These are phyloP conservation scores for Drosophila barbarae DNA, from an alignment of 2,888 invertebrate genomes.

Conservation along the genomic window DNA sequence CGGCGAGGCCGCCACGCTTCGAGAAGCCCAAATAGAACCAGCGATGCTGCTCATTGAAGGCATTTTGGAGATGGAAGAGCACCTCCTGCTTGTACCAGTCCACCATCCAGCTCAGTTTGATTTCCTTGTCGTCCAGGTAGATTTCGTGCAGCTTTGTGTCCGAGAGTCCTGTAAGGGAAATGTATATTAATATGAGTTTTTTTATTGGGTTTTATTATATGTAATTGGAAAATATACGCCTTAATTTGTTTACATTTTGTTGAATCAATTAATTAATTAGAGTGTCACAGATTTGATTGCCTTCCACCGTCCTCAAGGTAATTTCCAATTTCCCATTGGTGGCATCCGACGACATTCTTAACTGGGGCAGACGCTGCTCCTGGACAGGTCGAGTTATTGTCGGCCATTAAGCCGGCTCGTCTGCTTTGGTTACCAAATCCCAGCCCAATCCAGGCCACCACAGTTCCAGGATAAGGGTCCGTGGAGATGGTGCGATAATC, in stretches of 20 bases:
- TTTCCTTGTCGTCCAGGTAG: slow-evolving; percentile 78
- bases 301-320: neutral
- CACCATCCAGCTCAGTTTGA: slow-evolving; percentile 80
- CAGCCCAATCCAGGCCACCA: neutral
- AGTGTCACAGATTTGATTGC: slow-evolving; percentile 10
- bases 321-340: neutral
- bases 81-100: slow-evolving; percentile 80
- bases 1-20: slow-evolving; percentile 86
- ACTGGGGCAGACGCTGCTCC: neutral
- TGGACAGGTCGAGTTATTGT: slow-evolving; percentile 52
- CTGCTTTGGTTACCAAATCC: slow-evolving; percentile 32
- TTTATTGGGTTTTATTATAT: neutral
- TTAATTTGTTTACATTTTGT: no score
- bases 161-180: slow-evolving; percentile 69
- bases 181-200: neutral
- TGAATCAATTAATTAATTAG: slow-evolving; percentile 17
- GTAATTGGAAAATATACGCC: neutral
- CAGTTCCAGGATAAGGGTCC: slow-evolving; percentile 1
- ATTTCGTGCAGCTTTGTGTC: slow-evolving; percentile 79
- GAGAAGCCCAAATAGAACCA: slow-evolving; percentile 95
- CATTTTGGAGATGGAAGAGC: slow-evolving; percentile 80
- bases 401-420: slow-evolving; percentile 54
- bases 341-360: slow-evolving; percentile 2
- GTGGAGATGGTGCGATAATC: slow-evolving; percentile 50
- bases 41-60: slow-evolving; percentile 79